phyloP scores from a whole-genome alignment of 2,888 invertebrate genomes.

The Sinhomidia bicolor region DNA sequence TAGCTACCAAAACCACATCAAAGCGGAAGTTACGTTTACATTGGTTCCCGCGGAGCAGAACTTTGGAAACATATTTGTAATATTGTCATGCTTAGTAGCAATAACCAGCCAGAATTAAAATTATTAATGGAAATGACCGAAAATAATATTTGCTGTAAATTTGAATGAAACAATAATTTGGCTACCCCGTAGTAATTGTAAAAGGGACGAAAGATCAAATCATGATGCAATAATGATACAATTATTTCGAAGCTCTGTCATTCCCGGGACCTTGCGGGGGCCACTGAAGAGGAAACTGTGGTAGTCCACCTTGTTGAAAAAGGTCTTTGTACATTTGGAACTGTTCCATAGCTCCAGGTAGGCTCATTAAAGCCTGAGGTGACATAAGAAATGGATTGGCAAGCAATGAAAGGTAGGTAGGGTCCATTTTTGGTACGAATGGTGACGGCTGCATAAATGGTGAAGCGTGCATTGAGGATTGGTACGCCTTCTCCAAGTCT shows the following conservation, averaged over 20 bases:
- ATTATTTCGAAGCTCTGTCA: conserved; percentile 69
- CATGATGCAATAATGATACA: too few species aligned
- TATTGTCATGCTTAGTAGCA: neutral
- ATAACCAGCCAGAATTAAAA: neutral
- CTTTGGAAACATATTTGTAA: neutral
- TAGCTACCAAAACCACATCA: conserved; percentile 48
- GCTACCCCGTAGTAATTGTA: too few species aligned
- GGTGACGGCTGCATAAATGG: conserved; percentile 59
- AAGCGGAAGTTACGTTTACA: neutral
- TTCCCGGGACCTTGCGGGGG: conserved; percentile 72
- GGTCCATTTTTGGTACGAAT: conserved; percentile 76
- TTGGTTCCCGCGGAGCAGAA: too few species aligned
- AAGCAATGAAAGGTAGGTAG: conserved; percentile 74
- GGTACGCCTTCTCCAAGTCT: conserved; percentile 68
- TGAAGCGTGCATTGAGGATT: conserved; percentile 39
- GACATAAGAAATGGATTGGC: conserved; percentile 75
- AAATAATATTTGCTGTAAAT: neutral
- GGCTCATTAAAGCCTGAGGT: conserved; percentile 80
- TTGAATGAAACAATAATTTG: neutral
- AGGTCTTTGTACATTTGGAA: conserved; percentile 84
- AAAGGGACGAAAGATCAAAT: too few species aligned
- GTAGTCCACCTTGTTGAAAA: conserved; percentile 80
- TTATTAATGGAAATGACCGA: neutral
- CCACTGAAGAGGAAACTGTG: conserved; percentile 72
- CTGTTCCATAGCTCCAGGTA: conserved; percentile 83